Evolutionary conservation across 2,797 vertebrate genomes (phyloP), one percentile per base, ranked within the genome.

Genomic region (Lacerta agilis): DNA sequence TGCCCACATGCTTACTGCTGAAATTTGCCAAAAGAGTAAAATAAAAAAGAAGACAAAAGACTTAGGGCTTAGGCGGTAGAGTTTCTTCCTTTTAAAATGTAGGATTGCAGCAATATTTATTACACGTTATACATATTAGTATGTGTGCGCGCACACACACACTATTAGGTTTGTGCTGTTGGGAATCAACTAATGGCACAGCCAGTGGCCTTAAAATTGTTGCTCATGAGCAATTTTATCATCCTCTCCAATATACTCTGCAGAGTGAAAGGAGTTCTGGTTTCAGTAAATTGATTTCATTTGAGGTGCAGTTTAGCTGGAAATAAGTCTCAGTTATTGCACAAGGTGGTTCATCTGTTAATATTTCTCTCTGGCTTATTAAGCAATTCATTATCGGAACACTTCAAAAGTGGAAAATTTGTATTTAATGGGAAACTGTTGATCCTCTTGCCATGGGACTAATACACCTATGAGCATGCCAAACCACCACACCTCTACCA

Each of bases 281-380:
- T 94, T 94, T 94, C 89, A 84, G 89, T 93, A 93, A 94, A 94
- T 89, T 95, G 94, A 89, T 95, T 95, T 88, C 86, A 94, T 86
- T 49, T 86, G 77, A 92, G 87, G 90, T 55, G 6, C 86, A 82
- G 66, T 91, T 92, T 80, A 92, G 88, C 71, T 90, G 91, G 87
- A 93, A 93, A 87, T 85, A 91, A 89, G 86, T 83, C 88, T 93
- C 17, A 0, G 0, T 86, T 92, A 88, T 85, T 89, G 89, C 85
- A 83, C 85, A 92, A 90, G 81, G 90, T 91, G 89, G 73, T 43
- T 92, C 90, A 91, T 89, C 87, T 83, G 85, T 88, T 91, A 36
- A 36, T 86, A 89, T 88, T 87, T 83, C 27, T 2, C 71, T 69
- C 76, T 49, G 1, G 5, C 0, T 0, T 90, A 84, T 83, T 41